Percentiles rank a stretch among this genome's conserved stretches.
phyloP scores from a whole-genome alignment of 2,888 invertebrate genomes.

The Chrysina gloriosa region DNA sequence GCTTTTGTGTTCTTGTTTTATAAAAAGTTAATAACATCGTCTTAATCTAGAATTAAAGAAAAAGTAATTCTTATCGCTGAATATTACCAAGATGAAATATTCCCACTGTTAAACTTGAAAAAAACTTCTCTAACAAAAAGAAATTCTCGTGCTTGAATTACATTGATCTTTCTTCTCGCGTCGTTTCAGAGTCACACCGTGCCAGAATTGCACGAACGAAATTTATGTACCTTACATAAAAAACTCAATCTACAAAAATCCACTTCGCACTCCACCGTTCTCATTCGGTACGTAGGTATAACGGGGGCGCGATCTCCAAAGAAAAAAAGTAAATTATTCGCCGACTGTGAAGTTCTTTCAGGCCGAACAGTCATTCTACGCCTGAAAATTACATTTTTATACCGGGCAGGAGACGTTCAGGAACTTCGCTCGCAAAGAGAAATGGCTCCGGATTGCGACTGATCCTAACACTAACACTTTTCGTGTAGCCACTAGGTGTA shows the following conservation, averaged over 20 bases:
- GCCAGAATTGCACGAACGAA: background rate
- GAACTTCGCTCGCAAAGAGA: background rate
- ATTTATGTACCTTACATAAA: slow-evolving; percentile 2
- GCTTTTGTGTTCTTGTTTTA: no score
- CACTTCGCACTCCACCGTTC: background rate
- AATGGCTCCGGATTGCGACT: background rate
- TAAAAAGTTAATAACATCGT: no score
- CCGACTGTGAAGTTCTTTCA: no score
- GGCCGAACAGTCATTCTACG: slow-evolving; percentile 11
- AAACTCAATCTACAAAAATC: slow-evolving; percentile 8
- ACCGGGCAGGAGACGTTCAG: slow-evolving; percentile 11
- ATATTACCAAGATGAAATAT: no score
- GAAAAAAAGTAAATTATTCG: slow-evolving; percentile 27
- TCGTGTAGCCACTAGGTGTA: no score
- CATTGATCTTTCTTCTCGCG: background rate
- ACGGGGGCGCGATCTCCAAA: slow-evolving; percentile 1
- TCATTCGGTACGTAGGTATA: background rate
- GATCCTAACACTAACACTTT: slow-evolving; percentile 13
- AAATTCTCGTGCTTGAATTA: no score
- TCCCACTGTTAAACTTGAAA: no score
- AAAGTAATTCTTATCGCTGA: no score
- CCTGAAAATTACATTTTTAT: slow-evolving; percentile 34
- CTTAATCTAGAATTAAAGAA: no score
- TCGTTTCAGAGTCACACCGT: background rate
- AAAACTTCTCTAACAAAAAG: no score